Base-by-base conservation (phyloP, 2,797 vertebrate species). In the Halcyon smyrnensis region DNA sequence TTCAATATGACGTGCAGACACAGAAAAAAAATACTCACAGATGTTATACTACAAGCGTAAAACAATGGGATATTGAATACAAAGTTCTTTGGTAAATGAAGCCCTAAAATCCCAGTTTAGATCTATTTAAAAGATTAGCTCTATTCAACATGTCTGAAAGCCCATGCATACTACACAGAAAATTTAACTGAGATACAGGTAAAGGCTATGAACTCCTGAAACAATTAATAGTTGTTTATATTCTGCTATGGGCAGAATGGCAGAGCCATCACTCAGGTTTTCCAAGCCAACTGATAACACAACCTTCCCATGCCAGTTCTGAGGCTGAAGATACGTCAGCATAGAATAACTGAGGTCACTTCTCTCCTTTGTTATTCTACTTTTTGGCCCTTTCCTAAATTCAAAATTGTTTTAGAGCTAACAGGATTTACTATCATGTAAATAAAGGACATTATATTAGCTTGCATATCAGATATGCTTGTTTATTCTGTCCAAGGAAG, bases 401-500 rank as follows among this genome's bases (percentile, higher is more conserved):
- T 86, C 75, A 81, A 76, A 90, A 95, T 92, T 92, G 90, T 97
- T 93, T 95, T 85, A 96, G 95, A 89, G 59, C 86, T 91, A 90
- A 94, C 80, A 96, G 86, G 89, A 93, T 89, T 91, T 94, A 84
- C 63, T 81, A 85, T 97, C 46, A 32, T 86, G 92, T 96, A 95
- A 96, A 95, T 92, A 97, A 95, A 97, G 94, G 83, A 93, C 80
- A 90, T 92, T 94, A 92, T 94, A 79, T 97, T 92, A 93, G 90
- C 85, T 90, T 92, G 81, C 90, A 91, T 91, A 95, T 89, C 89
- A 85, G 94, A 90, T 87, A 86, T 2, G 60, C 97, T 95, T 97
- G 97, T 97, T 98, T 97, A 96, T 98, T 96, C 95, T 97, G 91
- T 32, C 70, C 86, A 83, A 92, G 96, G 93, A 98, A 97, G 93